Evolutionary conservation across 2,797 vertebrate species (phyloP).

Genomic region (Esox masquinongy): DNA sequence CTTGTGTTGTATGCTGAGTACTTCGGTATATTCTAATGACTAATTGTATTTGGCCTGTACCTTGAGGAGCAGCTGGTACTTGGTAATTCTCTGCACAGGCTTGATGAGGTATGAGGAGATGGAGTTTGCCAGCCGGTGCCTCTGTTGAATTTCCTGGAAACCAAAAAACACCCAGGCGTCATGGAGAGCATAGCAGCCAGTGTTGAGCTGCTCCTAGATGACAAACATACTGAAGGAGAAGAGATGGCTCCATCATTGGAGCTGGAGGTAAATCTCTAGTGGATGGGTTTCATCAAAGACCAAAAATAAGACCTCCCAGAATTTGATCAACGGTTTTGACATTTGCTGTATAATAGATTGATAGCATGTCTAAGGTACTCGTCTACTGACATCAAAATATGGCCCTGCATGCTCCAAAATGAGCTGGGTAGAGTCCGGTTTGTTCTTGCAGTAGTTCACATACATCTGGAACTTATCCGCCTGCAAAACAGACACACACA

Average conservation of each 20-base stretch:
- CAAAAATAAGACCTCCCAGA: background rate
- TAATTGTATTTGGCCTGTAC: conserved; percentile 55
- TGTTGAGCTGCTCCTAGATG: background rate
- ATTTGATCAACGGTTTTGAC: background rate
- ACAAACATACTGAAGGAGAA: background rate
- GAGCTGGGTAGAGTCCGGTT: conserved; percentile 96
- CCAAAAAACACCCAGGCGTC: background rate
- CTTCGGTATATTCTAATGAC: background rate
- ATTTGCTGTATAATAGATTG: background rate
- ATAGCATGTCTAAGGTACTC: background rate
- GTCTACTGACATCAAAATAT: conserved; percentile 91
- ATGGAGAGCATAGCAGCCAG: background rate
- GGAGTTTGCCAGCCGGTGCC: conserved; percentile 94
- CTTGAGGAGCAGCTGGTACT: conserved; percentile 97
- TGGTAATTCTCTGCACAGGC: conserved; percentile 98
- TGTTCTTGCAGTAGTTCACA: conserved; percentile 98
- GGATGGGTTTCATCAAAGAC: background rate
- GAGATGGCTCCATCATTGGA: background rate
- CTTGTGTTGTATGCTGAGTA: background rate
- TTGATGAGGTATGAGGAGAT: conserved; percentile 99
- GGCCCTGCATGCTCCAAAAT: conserved; percentile 95
- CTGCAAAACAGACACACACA: conserved; percentile 58
- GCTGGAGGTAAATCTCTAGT: background rate
- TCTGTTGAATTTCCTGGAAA: conserved; percentile 92
- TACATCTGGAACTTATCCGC: conserved; percentile 99